Evolutionary conservation across 2,113 vertebrate species (phyloP).

Genomic region (Stictonetta naevosa): DNA sequence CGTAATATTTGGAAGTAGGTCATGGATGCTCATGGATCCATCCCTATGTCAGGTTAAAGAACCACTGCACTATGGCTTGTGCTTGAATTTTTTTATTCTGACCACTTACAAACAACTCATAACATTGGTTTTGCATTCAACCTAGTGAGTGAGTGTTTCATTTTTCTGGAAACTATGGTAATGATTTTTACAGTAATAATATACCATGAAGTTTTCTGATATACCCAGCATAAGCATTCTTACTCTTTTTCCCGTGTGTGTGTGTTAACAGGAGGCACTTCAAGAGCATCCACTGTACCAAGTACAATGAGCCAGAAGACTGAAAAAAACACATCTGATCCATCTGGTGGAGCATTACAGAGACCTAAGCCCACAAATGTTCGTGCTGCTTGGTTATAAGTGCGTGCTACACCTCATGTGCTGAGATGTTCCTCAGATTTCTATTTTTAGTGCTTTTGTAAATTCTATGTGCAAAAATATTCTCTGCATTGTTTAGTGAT

Average conservation of each 20-base stretch:
- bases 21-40: background rate
- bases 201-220: background rate
- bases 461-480: conserved; percentile 60
- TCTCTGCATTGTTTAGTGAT: conserved; percentile 54
- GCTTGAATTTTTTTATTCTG: background rate
- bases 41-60: background rate
- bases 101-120: background rate
- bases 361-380: conserved; percentile 75
- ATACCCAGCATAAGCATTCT: background rate
- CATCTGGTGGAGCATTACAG: conserved; percentile 44
- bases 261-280: conserved; percentile 72
- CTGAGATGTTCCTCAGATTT: conserved; percentile 3
- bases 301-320: conserved; percentile 74
- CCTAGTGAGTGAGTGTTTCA: background rate
- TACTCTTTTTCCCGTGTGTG: background rate
- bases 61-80: background rate
- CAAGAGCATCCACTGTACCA: conserved; percentile 72
- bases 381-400: conserved; percentile 84
- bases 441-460: conserved; percentile 64
- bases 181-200: background rate
- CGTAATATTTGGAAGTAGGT: background rate
- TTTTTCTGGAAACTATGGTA: background rate
- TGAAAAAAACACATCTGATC: conserved; percentile 63
- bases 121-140: background rate
- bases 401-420: background rate